Conservation (phyloP, 1,140 invertebrate genomes). For the Polyergus mexicanus region DNA sequence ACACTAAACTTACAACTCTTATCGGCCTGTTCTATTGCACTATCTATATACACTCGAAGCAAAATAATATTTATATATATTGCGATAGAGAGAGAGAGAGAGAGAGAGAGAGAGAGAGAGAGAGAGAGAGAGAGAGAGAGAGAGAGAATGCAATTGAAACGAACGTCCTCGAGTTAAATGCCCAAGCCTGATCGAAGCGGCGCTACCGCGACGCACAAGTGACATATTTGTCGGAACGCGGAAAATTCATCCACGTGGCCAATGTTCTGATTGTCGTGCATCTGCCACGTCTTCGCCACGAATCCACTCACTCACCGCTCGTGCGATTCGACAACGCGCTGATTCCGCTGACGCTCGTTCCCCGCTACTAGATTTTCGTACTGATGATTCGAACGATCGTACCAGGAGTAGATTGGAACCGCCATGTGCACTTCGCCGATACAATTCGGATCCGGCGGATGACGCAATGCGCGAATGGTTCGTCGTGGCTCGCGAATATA, state of each 20-base stretch:
- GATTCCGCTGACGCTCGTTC: neutral
- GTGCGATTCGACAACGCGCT: neutral
- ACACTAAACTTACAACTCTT: neutral
- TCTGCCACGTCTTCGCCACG: too few relatives aligned
- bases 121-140: too few relatives aligned
- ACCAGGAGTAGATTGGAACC: neutral
- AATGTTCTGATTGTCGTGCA: neutral
- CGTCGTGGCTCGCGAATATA: constrained; percentile 6
- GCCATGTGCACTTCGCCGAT: constrained; percentile 20
- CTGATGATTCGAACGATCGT: too few relatives aligned
- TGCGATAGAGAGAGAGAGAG: too few relatives aligned
- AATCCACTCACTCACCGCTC: neutral
- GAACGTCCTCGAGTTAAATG: neutral
- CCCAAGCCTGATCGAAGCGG: neutral
- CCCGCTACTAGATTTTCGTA: too few relatives aligned
- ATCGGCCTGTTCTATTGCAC: neutral
- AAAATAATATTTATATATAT: too few relatives aligned
- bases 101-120: too few relatives aligned
- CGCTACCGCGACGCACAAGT: neutral
- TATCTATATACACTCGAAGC: neutral
- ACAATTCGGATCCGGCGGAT: constrained; percentile 34
- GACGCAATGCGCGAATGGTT: constrained; percentile 55
- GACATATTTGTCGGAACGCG: neutral
- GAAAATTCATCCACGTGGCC: constrained; percentile 5
- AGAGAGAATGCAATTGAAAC: neutral